Percentiles rank a stretch among this genome's conserved stretches.
Evolutionary conservation across 2,888 invertebrate genomes (phyloP).

Genomic region (Anorthoa munda): DNA sequence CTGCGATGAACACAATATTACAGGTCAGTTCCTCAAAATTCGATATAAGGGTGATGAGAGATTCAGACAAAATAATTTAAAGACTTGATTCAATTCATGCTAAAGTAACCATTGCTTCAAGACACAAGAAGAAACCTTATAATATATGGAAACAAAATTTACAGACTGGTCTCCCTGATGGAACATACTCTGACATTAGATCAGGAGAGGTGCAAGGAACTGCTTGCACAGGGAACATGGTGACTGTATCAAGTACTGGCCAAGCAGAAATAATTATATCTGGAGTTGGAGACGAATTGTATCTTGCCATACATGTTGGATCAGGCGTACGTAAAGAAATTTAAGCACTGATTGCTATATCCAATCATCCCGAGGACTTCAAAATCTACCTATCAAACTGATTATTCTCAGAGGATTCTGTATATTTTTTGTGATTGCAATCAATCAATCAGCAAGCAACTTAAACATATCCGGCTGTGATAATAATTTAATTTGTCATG

Average conservation of each 20-base stretch:
- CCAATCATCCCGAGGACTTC: neutral
- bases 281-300: constrained; percentile 90
- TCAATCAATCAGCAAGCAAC: neutral
- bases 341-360: neutral
- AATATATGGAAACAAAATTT: constrained; percentile 43
- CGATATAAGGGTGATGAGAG: neutral
- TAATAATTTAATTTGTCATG: neutral
- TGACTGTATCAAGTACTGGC: constrained; percentile 90
- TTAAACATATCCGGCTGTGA: neutral
- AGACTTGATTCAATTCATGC: neutral
- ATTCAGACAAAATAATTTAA: neutral
- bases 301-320: constrained; percentile 91
- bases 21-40: constrained; percentile 10
- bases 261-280: constrained; percentile 88
- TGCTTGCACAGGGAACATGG: constrained; percentile 92
- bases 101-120: neutral
- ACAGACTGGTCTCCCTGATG: constrained; percentile 92
- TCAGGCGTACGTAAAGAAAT: constrained; percentile 73
- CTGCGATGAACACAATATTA: neutral
- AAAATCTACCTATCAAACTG: no score
- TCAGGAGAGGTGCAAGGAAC: constrained; percentile 88
- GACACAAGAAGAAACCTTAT: neutral
- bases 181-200: constrained; percentile 95
- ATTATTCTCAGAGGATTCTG: neutral
- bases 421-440: neutral